Conservation (phyloP, 2,113 vertebrate genomes). For the Scortum barcoo region DNA sequence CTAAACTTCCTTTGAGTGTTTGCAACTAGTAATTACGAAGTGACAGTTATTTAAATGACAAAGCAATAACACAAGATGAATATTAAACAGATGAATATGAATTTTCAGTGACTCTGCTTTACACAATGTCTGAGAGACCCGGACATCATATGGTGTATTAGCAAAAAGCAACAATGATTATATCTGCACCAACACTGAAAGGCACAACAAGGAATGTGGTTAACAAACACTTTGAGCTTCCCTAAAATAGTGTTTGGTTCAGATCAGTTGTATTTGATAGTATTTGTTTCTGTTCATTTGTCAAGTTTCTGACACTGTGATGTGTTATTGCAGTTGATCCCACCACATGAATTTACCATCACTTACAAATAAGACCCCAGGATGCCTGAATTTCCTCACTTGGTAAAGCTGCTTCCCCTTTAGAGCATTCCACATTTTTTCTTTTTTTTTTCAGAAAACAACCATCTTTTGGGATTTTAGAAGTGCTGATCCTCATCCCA, state of each 20-base stretch:
- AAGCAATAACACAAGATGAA: not conserved
- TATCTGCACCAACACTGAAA: not conserved
- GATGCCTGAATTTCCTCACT: constrained; percentile 6
- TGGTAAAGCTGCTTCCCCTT: not conserved
- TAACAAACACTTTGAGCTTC: not conserved
- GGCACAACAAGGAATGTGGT: not conserved
- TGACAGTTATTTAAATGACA: too few species aligned
- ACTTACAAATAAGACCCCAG: not conserved
- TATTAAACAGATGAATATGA: not conserved
- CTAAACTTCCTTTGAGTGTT: not conserved
- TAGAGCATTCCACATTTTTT: not conserved
- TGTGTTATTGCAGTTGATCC: not conserved
- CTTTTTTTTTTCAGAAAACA: constrained; percentile 21
- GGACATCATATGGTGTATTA: not conserved
- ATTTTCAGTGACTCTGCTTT: not conserved
- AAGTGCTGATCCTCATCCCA: constrained; percentile 28
- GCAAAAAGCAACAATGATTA: not conserved
- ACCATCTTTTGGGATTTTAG: constrained; percentile 3
- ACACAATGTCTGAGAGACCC: not conserved
- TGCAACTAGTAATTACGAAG: not conserved
- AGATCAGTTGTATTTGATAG: not conserved
- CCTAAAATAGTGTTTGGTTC: not conserved
- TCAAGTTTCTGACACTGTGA: not conserved
- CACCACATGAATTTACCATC: too few species aligned
- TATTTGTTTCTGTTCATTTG: not conserved